These are phyloP conservation scores for Platycnemis pennipes DNA, from an alignment of 2,888 invertebrate species.

Conservation along the genomic window DNA sequence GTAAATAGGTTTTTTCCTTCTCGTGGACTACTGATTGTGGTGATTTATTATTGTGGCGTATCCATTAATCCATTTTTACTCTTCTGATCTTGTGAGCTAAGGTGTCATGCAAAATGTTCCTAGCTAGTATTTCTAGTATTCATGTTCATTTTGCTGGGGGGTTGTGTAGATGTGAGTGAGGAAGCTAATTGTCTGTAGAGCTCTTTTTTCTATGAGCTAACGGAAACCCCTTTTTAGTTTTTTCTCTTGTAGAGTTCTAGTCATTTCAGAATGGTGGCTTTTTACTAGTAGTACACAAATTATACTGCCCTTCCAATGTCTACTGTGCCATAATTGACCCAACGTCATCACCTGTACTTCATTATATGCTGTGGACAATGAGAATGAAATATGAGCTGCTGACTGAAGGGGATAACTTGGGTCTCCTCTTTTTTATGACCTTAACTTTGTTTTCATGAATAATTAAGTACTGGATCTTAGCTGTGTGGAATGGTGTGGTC, in stretches of 20 bases:
- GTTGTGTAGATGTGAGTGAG: neutral
- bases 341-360: neutral
- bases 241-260: slow-evolving; percentile 41
- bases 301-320: slow-evolving; percentile 41
- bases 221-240: neutral
- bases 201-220: neutral
- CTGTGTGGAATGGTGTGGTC: neutral
- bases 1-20: neutral
- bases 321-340: slow-evolving; percentile 50
- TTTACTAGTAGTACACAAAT: neutral
- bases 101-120: neutral
- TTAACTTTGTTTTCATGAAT: neutral
- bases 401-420: neutral
- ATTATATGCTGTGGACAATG: neutral
- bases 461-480: neutral
- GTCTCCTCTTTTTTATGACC: neutral
- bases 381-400: neutral
- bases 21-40: neutral
- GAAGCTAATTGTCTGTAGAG: too few relatives aligned
- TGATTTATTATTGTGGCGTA: neutral
- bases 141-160: neutral
- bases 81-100: neutral
- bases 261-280: neutral
- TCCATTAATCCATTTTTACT: neutral
- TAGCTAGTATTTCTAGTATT: neutral